Conservation (phyloP, 2,888 invertebrate species). For the Fissipunctia ypsillon region DNA sequence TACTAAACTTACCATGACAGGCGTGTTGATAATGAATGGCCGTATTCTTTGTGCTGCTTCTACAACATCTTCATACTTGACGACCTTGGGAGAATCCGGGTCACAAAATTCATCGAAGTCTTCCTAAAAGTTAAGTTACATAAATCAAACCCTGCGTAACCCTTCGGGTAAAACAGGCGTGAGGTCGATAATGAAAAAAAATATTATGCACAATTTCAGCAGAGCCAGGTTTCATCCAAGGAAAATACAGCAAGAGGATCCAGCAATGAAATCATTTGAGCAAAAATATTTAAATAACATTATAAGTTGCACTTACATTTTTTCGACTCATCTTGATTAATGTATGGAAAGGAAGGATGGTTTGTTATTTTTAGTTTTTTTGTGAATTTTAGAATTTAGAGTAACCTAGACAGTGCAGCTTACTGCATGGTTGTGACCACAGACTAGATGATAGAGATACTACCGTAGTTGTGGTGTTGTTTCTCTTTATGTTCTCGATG, state of each 20-base stretch:
- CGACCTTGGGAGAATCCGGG: slow-evolving; percentile 79
- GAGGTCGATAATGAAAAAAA: background rate
- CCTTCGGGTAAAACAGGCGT: background rate
- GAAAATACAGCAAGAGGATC: background rate
- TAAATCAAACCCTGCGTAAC: background rate
- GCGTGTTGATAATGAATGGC: slow-evolving; percentile 73
- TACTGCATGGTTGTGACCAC: slow-evolving; percentile 35
- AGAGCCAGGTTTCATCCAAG: background rate
- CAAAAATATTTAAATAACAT: background rate
- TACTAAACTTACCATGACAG: slow-evolving; percentile 77
- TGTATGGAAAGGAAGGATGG: background rate
- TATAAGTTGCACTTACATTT: slow-evolving; percentile 39
- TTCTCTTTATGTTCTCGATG: background rate
- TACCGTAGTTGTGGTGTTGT: background rate
- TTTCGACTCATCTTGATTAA: slow-evolving; percentile 45
- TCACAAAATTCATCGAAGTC: slow-evolving; percentile 85
- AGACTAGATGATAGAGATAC: too few species aligned
- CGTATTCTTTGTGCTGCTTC: slow-evolving; percentile 74
- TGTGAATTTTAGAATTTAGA: slow-evolving; percentile 24
- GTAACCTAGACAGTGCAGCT: background rate
- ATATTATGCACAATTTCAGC: background rate
- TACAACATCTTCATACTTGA: slow-evolving; percentile 77
- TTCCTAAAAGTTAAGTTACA: slow-evolving; percentile 73
- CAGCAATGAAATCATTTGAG: background rate
- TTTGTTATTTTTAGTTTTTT: background rate